Base-by-base conservation (phyloP, 2,797 vertebrate species). In the Gobionotothen gibberifrons region DNA sequence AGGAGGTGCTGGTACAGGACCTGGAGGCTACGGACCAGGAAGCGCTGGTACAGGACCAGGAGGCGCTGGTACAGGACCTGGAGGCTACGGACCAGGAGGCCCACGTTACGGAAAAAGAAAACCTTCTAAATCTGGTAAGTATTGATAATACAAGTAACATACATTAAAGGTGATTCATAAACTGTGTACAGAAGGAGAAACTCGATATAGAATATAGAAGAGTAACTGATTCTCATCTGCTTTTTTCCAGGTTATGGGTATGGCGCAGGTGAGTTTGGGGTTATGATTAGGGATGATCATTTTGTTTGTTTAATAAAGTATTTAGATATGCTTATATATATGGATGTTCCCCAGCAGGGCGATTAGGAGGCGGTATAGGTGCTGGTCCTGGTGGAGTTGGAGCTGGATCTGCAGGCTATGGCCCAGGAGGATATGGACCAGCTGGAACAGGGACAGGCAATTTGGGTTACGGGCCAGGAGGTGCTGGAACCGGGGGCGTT, bases 31-130 rank as follows among this genome's bases (percentile, higher is more conserved):
- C 1, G 77, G 78, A 53, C 82, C 74, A 47, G 79, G 63, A 21
- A 85, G 86, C 5, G 57, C 36, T 16, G 83, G 87, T 0, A 64
- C 66, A 16, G 85, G 85, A 63, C 75, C 83, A 9, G 84, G 79
- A 4, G 69, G 81, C 3, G 52, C 12, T 9, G 78, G 81, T 0
- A 71, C 68, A 43, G 82, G 85, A 32, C 6, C 32, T 36, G 32
- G 32, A 36, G 32, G 32, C 6, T 19, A 9, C 8, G 82, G 85
- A 71, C 76, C 75, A 47, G 79, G 63, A 21, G 85, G 86, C 11
- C 87, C 88, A 76, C 39, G 59, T 72, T 68, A 82, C 40, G 85
- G 76, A 73, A 89, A 89, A 82, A 72, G 79, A 68, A 93, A 93
- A 79, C 81, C 86, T 19, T 71, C 46, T 32, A 88, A 89, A 87